A percentile compares a stretch with the other conserved stretches of the same genome.
phyloP scores from a whole-genome alignment of 1,140 invertebrate genomes.

The Bombus pyrosoma region DNA sequence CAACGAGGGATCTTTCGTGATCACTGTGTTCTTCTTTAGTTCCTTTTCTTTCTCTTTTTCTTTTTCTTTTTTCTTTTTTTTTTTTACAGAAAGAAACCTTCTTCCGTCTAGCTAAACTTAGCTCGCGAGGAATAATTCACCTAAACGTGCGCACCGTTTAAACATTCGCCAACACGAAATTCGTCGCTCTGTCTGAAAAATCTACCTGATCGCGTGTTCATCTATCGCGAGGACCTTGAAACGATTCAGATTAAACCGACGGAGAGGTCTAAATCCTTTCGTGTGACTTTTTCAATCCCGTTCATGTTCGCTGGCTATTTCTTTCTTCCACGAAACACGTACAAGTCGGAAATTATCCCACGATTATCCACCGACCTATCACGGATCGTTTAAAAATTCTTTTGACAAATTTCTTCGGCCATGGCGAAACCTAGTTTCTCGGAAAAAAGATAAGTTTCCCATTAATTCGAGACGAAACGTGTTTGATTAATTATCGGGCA shows the following conservation, averaged over 20 bases:
- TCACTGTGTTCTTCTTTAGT: no score
- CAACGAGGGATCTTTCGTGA: slow-evolving; percentile 20
- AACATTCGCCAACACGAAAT: slow-evolving; percentile 54
- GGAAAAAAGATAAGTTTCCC: neutral
- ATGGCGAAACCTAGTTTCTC: neutral
- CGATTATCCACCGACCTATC: slow-evolving; percentile 40
- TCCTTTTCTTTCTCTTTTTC: neutral
- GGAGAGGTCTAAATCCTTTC: slow-evolving; percentile 64
- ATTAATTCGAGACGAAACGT: slow-evolving; percentile 1
- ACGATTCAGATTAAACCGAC: slow-evolving; percentile 60
- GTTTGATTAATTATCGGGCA: neutral
- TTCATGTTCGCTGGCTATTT: slow-evolving; percentile 37
- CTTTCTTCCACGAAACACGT: slow-evolving; percentile 58
- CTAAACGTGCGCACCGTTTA: slow-evolving; percentile 41
- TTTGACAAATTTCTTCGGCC: neutral
- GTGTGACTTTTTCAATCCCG: slow-evolving; percentile 63
- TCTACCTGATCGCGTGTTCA: slow-evolving; percentile 71
- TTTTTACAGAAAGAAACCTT: neutral
- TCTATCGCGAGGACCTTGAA: slow-evolving; percentile 68
- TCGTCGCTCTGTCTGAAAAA: slow-evolving; percentile 64
- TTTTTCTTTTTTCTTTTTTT: neutral
- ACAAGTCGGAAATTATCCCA: slow-evolving; percentile 45
- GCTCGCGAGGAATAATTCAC: slow-evolving; percentile 1
- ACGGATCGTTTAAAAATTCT: neutral
- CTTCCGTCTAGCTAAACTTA: neutral